Conservation (phyloP, 1,140 invertebrate species). For the Macrobrachium rosenbergii region DNA sequence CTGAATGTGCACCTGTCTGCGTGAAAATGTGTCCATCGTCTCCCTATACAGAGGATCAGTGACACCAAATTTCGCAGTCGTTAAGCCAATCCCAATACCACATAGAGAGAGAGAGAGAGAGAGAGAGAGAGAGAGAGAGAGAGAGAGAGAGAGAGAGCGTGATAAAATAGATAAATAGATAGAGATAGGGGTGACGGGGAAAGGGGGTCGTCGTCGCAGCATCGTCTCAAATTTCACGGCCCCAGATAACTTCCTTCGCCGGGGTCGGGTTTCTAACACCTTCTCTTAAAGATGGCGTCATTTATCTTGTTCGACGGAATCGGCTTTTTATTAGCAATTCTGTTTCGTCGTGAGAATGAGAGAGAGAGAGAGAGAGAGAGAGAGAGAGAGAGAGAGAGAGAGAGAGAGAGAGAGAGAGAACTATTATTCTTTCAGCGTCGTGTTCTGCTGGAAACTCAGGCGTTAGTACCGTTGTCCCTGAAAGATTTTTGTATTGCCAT, state of each 20-base stretch:
- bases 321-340: background rate
- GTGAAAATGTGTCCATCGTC: background rate
- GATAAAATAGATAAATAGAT: background rate
- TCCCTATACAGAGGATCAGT: background rate
- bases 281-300: slow-evolving; percentile 11
- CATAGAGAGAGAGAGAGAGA: background rate
- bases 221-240: background rate
- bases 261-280: background rate
- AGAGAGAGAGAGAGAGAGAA: too few species aligned
- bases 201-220: background rate
- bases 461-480: too few species aligned
- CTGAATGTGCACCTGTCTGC: background rate
- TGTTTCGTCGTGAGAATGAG: background rate
- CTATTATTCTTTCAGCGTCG: too few species aligned
- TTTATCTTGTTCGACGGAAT: slow-evolving; percentile 12
- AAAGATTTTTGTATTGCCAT: too few species aligned
- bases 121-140: background rate
- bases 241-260: background rate
- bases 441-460: too few species aligned
- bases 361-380: background rate
- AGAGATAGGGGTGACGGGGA: background rate
- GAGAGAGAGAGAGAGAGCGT: background rate
- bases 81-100: too few species aligned
- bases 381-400: background rate
- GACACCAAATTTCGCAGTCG: background rate